Conservation (phyloP, 2,113 vertebrate genomes). For the Peromyscus polionotus region DNA sequence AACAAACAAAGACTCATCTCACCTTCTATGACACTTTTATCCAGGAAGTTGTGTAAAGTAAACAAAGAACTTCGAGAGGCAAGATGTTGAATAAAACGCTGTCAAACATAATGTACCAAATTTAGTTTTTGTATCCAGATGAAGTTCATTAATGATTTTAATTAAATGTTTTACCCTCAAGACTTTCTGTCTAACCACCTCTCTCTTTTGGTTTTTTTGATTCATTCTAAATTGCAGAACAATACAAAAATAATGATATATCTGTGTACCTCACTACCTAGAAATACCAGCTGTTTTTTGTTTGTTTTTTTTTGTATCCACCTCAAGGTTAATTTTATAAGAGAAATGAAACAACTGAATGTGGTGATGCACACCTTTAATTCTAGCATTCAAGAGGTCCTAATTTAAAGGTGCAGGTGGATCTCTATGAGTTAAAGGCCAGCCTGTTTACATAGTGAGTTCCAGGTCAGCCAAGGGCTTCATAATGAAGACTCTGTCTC, state of each 20-base stretch:
- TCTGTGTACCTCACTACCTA: not conserved
- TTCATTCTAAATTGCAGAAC: not conserved
- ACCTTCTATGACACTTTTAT: slow-evolving; percentile 97
- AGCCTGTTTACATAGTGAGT: not conserved
- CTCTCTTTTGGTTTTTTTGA: not conserved
- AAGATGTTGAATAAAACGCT: slow-evolving; percentile 98
- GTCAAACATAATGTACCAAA: slow-evolving; percentile 72
- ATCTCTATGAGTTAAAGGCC: not conserved
- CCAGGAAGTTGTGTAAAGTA: slow-evolving; percentile 98
- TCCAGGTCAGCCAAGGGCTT: not conserved
- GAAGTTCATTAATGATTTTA: not conserved
- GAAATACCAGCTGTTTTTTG: slow-evolving; percentile 27
- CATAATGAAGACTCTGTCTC: not conserved
- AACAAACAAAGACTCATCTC: slow-evolving; percentile 63
- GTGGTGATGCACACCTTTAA: not conserved
- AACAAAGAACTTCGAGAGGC: slow-evolving; percentile 97
- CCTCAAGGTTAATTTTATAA: slow-evolving; percentile 1
- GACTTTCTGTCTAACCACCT: not conserved
- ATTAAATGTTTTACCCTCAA: not conserved
- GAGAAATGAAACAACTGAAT: not conserved
- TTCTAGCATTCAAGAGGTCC: not conserved
- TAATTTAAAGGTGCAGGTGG: not conserved
- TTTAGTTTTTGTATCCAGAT: slow-evolving; percentile 40
- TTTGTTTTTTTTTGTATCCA: not conserved
- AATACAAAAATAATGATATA: not conserved